Conservation (phyloP, 2,113 vertebrate species). For the Corythornis vintsioides region DNA sequence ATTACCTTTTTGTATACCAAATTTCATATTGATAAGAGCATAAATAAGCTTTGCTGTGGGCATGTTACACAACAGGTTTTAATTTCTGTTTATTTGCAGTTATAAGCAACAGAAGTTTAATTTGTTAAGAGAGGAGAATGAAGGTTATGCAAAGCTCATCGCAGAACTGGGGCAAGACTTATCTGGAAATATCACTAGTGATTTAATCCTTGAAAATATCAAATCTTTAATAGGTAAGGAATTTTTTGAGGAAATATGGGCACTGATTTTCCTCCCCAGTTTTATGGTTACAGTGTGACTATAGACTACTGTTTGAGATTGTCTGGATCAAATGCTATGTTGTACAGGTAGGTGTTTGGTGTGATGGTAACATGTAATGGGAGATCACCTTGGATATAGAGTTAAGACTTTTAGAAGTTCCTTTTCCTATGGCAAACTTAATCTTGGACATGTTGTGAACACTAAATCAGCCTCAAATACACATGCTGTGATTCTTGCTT, state of each 20-base stretch:
- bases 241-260: not conserved
- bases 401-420: not conserved
- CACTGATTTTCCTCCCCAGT: not conserved
- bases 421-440: not conserved
- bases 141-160: conserved; percentile 97
- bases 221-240: conserved; percentile 97
- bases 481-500: not conserved
- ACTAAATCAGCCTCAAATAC: not conserved
- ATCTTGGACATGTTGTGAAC: not conserved
- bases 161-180: conserved; percentile 97
- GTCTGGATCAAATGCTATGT: not conserved
- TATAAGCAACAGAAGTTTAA: conserved; percentile 99
- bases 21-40: not conserved
- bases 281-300: not conserved
- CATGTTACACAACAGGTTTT: not conserved
- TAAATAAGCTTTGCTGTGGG: not conserved
- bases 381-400: not conserved
- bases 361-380: not conserved
- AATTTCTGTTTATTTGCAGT: conserved; percentile 79
- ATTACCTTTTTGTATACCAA: not conserved
- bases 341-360: rapidly evolving
- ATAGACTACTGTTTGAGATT: not conserved
- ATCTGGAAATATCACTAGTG: conserved; percentile 92
- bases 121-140: conserved; percentile 96
- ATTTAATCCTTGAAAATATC: conserved; percentile 95